Evolutionary conservation across 2,113 vertebrate species (phyloP), one percentile per base, ranked within the genome.

Genomic region (Syngnathus typhle): DNA sequence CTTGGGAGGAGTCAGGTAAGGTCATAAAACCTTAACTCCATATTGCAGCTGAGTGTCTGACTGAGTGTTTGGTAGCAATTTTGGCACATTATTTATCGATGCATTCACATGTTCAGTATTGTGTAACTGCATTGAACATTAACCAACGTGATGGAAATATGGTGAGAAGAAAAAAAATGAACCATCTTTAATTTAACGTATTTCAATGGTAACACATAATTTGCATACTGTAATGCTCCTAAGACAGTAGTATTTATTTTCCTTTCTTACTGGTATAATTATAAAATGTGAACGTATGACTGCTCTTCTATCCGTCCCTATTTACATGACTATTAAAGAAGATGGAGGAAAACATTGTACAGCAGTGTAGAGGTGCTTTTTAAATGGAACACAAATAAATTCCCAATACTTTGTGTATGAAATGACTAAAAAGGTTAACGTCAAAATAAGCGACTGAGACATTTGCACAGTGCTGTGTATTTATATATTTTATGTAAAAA

Each of bases 1-100:
- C 88, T 94, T 86, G 88, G 88, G 90, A 92, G 95, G 89, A 85
- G 92, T 67, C 95, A 98, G 94, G 95, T 96, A 92, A 78, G 83
- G 77, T 82, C 63, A 12, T 47, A 54, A 68, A 72, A 79, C 66
- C 75, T 75, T 46, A 1, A 27, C n/a, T 27, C 18, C 39, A 15
- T 32, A 15, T 43, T 60, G 15, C 36, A 18, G 6, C 11, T 62
- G 58, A 38, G 58, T 6, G 27, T 58, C 27, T 58, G 27, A 58
- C 1, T 58, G 23, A 23, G 23, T 23, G 23, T 58, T 37, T 59
- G 32, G 32, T 37, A 32, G 52, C 10, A 54, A 27, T 27, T 23
- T 23, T 12, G 11, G 52, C 2, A 0, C 16, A 0, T 16, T 49
- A n/a, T 5, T 15, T 6, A 16, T 7, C 2, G 13, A 4, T 16